These are phyloP conservation scores for Nephrotoma appendiculata DNA, from an alignment of 2,888 invertebrate genomes.

Conservation along the genomic window DNA sequence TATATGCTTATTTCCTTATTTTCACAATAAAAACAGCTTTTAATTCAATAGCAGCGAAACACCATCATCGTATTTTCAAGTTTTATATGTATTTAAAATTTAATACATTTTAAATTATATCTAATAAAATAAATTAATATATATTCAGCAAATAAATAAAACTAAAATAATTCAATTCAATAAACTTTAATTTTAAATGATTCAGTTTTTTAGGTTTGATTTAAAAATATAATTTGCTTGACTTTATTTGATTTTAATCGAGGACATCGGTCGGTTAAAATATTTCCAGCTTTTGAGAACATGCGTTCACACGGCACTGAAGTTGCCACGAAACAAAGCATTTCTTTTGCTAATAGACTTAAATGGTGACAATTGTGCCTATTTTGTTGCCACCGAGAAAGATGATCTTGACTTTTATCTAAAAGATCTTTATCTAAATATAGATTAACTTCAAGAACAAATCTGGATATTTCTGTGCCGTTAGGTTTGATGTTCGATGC, in stretches of 20 bases:
- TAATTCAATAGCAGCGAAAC: too few species aligned
- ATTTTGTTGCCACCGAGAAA: slow-evolving; percentile 7
- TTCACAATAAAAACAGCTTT: too few species aligned
- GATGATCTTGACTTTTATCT: slow-evolving; percentile 6
- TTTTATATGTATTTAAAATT: background rate
- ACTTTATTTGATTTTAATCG: background rate
- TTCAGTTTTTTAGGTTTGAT: background rate
- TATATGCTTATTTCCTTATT: too few species aligned
- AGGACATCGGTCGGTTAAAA: background rate
- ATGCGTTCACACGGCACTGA: slow-evolving; percentile 1
- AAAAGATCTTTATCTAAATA: slow-evolving; percentile 9
- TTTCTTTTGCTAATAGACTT: background rate
- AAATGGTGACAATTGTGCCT: background rate
- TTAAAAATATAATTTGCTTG: background rate
- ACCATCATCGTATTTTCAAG: too few species aligned
- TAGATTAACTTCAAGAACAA: slow-evolving; percentile 8
- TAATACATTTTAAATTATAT: background rate
- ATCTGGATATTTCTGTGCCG: slow-evolving; percentile 3
- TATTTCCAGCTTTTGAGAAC: background rate
- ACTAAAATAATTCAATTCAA: background rate
- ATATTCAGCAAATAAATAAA: background rate
- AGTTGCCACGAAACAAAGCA: background rate
- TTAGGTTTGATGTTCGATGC: slow-evolving; percentile 1
- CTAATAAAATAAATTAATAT: background rate
- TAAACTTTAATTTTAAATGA: background rate